These are phyloP conservation scores for Cherax destructor DNA, from an alignment of 1,140 invertebrate species.

Conservation along the genomic window DNA sequence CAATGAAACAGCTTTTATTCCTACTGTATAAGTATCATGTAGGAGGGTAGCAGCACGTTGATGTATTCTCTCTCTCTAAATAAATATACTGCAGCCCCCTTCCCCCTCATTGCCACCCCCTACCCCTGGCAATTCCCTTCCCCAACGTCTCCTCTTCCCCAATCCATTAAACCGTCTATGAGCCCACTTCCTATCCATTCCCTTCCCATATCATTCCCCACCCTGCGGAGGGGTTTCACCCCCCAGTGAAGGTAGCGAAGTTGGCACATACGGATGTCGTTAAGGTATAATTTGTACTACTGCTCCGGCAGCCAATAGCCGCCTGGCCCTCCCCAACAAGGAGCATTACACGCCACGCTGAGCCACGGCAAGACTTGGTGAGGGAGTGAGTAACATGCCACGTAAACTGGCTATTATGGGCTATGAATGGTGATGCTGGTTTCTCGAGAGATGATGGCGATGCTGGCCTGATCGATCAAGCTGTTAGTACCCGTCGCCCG, in stretches of 20 bases:
- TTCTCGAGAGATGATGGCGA: not conserved
- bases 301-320: not conserved
- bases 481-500: too few relatives aligned
- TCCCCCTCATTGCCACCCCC: too few relatives aligned
- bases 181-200: not conserved
- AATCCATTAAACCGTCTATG: too few relatives aligned
- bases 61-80: too few relatives aligned
- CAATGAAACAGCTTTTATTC: too few relatives aligned
- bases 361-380: not conserved
- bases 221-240: conserved; percentile 12
- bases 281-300: conserved; percentile 44
- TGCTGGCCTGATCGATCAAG: too few relatives aligned
- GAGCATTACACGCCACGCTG: not conserved
- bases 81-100: too few relatives aligned
- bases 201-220: not conserved
- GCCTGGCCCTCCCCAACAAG: not conserved
- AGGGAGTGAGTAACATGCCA: not conserved
- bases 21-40: too few relatives aligned
- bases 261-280: conserved; percentile 31
- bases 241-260: not conserved
- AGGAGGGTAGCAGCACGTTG: too few relatives aligned
- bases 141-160: not conserved
- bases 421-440: not conserved
- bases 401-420: not conserved
- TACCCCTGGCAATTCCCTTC: not conserved